Base-by-base conservation (phyloP, 2,888 invertebrate species). In the Apamea sordens region DNA sequence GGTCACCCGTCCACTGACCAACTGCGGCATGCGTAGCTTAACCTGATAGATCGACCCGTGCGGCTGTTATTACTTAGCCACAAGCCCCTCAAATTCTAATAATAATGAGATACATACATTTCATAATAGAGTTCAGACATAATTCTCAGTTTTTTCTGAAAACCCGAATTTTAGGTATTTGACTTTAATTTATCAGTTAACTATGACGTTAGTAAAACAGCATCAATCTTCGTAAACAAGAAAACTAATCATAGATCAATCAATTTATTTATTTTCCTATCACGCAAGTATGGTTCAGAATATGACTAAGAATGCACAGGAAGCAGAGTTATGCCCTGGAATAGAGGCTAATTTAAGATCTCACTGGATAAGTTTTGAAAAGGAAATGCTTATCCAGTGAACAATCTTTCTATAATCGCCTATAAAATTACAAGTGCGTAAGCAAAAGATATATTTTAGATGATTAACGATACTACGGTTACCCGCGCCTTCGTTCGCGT, bases 341-440 rank as follows among this genome's bases (percentile, higher is more conserved):
- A 36, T 41, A 24, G 5, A 61, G 53, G 70, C 21, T 84, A 84
- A 77, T 82, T 82, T 77, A 18, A 73, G 73, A 82, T 82, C 65
- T 70, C 63, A 63, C 71, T 74, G 18, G 61, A 63, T 76, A 80
- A 28, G 28, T 67, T 24, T 64, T 64, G 53, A 76, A 73, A 61
- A 71, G 84, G 86, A 84, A 86, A 84, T 84, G 28, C 86, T 86
- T 82, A 74, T 72, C 67, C 7, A 36, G 18, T 77, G 86, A 86
- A 70, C 8, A 69, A 82, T 82, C 73, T 73, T 67, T 76, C 0
- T 50, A 11, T 74, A 50, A 84, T 82, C 4, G 7, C 41, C 18
- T 36, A 8, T 28, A 36, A 68, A 24, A 61, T 73, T 44, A 56
- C 1, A 21, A 73, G n/a, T 50, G 11, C 0, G 56, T 21, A 59